These are phyloP conservation scores for Chaetorhynchus papuensis DNA, from an alignment of 2,113 vertebrate genomes.

Conservation along the genomic window DNA sequence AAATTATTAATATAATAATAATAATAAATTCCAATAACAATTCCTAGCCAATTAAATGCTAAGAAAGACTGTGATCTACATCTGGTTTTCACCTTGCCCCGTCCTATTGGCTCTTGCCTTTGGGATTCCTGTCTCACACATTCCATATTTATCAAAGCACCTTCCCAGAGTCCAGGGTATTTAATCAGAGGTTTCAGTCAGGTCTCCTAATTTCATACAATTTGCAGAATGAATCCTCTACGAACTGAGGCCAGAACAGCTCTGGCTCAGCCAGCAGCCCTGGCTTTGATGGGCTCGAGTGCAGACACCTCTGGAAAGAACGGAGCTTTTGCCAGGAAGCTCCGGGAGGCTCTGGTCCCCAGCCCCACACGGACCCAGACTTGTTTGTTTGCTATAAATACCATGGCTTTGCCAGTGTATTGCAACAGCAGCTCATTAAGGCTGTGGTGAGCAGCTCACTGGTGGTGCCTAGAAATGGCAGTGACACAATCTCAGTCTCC, in stretches of 20 bases:
- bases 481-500: neutral
- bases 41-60: neutral
- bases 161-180: neutral
- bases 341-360: neutral
- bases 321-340: neutral
- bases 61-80: neutral
- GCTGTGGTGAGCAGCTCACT: neutral
- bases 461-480: neutral
- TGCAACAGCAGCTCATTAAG: slow-evolving; percentile 26
- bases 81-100: neutral
- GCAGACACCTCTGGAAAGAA: neutral
- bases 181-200: neutral
- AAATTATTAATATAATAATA: neutral
- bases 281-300: accelerated
- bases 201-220: neutral
- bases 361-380: neutral
- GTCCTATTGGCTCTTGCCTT: neutral
- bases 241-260: neutral
- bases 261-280: neutral
- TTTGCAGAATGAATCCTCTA: neutral
- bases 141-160: neutral
- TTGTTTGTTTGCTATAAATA: slow-evolving; percentile 52
- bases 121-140: neutral
- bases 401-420: neutral
- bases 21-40: neutral